Evolutionary conservation across 2,888 invertebrate species (phyloP), one percentile per base, ranked within the genome.

Genomic region (Polietes domitor): DNA sequence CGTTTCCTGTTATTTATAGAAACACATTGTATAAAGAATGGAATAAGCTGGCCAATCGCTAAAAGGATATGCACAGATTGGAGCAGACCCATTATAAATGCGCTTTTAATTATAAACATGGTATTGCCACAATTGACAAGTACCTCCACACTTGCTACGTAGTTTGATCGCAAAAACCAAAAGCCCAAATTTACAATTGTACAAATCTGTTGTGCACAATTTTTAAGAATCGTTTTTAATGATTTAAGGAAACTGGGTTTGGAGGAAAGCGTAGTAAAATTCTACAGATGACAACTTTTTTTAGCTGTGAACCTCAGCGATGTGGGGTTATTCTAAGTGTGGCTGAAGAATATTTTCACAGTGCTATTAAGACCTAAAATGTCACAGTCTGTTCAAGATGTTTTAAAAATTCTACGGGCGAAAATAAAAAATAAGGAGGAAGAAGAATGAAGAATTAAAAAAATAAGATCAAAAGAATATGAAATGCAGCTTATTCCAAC

Each of bases 201-300:
- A n/a, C 63, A 63, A 7, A 32, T 63, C 9, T 63, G 63, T 17
- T 63, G 63, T 32, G 63, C 32, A 17, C 63, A 63, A 17, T 63
- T 63, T 63, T n/a, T 63, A 17, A 32, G 32, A n/a, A n/a, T n/a
- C n/a, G n/a, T n/a, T n/a, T n/a, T n/a, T n/a, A n/a, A n/a, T n/a
- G n/a, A n/a, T n/a, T 6, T 6, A 6, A 37, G n/a, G 10, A 37
- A 63, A 17, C 15, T 12, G 19, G 7, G 17, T n/a, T 19, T 9
- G 15, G 19, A 63, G 9, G 37, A 63, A 7, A 12, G n/a, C 2
- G 17, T 19, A 1, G 37, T 32, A 9, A 37, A n/a, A 2, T 63
- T n/a, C 17, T n/a, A 26, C 28, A 63, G 37, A 17, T n/a, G 9
- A 7, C 63, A 37, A 37, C 2, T 63, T 2, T 5, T 5, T 4